These are phyloP conservation scores for Cryptocephalus moraei DNA, from an alignment of 2,888 invertebrate genomes.

Conservation along the genomic window DNA sequence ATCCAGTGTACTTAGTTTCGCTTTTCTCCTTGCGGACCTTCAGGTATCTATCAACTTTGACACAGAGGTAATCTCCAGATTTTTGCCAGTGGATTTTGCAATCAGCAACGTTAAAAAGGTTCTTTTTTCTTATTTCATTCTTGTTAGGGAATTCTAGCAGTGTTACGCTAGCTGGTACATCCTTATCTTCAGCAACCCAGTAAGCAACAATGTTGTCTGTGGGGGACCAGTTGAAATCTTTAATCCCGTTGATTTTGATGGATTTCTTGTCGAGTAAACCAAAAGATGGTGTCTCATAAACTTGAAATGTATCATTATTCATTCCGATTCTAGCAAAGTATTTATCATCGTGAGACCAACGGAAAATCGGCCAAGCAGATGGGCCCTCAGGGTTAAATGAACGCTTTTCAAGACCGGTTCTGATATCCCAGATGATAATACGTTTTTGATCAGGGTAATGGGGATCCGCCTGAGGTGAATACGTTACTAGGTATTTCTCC, in stretches of 20 bases:
- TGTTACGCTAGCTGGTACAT: constrained; percentile 91
- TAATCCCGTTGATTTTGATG: constrained; percentile 78
- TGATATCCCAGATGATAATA: constrained; percentile 93
- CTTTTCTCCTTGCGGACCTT: constrained; percentile 70
- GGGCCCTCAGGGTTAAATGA: constrained; percentile 78
- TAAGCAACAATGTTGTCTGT: constrained; percentile 93
- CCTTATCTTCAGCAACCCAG: constrained; percentile 97
- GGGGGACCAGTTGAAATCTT: constrained; percentile 97
- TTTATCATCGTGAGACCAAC: constrained; percentile 94
- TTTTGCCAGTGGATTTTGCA: constrained; percentile 99
- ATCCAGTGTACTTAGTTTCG: constrained; percentile 89
- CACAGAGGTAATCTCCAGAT: constrained; percentile 93
- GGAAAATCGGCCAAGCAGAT: constrained; percentile 83
- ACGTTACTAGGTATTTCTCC: constrained; percentile 93
- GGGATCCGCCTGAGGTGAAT: constrained; percentile 69
- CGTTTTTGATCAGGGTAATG: constrained; percentile 61
- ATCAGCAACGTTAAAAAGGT: constrained; percentile 95
- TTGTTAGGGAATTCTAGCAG: constrained; percentile 86
- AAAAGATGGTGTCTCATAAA: constrained; percentile 95
- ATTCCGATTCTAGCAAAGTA: constrained; percentile 75
- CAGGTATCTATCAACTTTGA: constrained; percentile 69
- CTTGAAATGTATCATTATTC: constrained; percentile 66
- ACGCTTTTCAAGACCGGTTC: constrained; percentile 85
- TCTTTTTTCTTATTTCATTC: constrained; percentile 83
- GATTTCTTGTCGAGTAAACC: constrained; percentile 90